A percentile compares a stretch with the other conserved stretches of the same genome.
These are phyloP conservation scores for Netelia fuscicornis DNA, from an alignment of 2,888 invertebrate genomes.

Conservation along the genomic window DNA sequence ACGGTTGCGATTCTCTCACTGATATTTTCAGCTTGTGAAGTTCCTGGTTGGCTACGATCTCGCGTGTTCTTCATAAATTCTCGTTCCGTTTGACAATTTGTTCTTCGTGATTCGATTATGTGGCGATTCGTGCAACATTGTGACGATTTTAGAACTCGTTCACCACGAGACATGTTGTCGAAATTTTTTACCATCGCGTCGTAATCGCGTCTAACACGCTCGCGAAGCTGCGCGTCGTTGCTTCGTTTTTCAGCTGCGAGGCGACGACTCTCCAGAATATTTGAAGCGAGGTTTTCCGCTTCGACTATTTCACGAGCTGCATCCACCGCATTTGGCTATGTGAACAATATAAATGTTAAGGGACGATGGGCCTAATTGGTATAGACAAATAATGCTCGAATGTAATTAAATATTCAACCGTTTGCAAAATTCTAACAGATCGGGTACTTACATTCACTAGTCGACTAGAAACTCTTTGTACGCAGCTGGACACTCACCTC, in stretches of 20 bases:
- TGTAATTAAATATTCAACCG: not conserved
- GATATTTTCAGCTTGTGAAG: constrained; percentile 13
- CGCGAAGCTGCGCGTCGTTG: constrained; percentile 80
- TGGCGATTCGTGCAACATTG: constrained; percentile 35
- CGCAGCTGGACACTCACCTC: constrained; percentile 72
- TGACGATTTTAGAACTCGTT: constrained; percentile 78
- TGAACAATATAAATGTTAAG: not conserved
- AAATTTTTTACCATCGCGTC: constrained; percentile 78
- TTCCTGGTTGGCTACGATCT: constrained; percentile 54
- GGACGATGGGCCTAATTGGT: not conserved
- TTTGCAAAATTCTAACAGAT: constrained; percentile 1
- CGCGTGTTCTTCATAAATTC: constrained; percentile 84
- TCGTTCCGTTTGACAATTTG: constrained; percentile 85
- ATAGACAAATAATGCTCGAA: not conserved
- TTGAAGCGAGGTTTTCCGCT: constrained; percentile 66
- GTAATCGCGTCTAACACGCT: constrained; percentile 81
- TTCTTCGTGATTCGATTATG: constrained; percentile 83
- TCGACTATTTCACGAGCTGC: constrained; percentile 72
- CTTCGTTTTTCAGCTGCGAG: constrained; percentile 75
- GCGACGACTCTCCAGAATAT: constrained; percentile 72
- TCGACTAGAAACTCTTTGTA: no score
- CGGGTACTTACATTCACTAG: no score
- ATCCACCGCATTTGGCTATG: constrained; percentile 80
- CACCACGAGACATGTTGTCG: constrained; percentile 76
- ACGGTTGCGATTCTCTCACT: constrained; percentile 22